A percentile compares a stretch with the other conserved stretches of the same genome.
These are phyloP conservation scores for Semotilus atromaculatus DNA, from an alignment of 2,797 vertebrate species.

Conservation along the genomic window DNA sequence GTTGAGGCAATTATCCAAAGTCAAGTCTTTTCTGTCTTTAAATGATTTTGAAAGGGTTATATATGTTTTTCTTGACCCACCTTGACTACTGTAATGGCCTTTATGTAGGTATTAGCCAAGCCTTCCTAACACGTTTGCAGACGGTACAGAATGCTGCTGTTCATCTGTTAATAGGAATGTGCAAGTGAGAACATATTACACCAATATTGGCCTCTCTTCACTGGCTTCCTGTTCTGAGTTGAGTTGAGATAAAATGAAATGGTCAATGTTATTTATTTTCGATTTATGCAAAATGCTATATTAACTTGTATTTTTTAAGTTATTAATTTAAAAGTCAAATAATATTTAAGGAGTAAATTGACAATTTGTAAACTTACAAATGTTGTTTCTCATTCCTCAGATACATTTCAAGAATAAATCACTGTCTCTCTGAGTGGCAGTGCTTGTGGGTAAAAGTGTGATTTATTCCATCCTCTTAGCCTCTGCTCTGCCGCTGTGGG, in stretches of 20 bases:
- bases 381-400: conserved; percentile 32
- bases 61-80: not conserved
- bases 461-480: conserved; percentile 75
- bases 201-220: not conserved
- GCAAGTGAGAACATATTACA: not conserved
- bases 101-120: not conserved
- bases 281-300: not conserved
- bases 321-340: not conserved
- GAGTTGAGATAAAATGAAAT: not conserved
- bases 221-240: not conserved
- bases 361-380: not conserved
- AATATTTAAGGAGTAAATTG: not conserved
- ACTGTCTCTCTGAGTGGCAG: conserved; percentile 70
- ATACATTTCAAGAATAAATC: conserved; percentile 65
- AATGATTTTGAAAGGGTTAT: not conserved
- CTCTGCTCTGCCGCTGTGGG: conserved; percentile 61
- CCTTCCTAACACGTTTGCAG: not conserved
- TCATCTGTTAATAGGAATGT: not conserved
- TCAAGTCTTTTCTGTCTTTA: not conserved
- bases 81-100: not conserved
- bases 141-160: not conserved
- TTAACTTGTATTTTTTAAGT: not conserved
- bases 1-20: not conserved
- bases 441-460: conserved; percentile 67
- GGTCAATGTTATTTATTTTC: not conserved